Conservation (phyloP, 2,113 vertebrate genomes). For the Eira barbara region DNA sequence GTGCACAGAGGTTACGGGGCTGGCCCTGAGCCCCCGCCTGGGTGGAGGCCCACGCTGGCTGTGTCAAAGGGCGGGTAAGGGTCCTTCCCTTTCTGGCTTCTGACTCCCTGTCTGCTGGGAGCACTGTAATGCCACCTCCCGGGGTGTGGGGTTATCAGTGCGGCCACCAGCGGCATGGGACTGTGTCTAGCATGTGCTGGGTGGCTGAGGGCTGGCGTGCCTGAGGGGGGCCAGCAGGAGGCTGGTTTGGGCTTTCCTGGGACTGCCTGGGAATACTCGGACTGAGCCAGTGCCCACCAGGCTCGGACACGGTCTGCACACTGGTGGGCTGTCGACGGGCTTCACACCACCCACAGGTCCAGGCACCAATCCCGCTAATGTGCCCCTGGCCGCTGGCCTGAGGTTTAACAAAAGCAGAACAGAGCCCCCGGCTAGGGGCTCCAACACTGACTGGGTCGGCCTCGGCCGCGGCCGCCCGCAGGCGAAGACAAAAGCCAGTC, state of each 20-base stretch:
- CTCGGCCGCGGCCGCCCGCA: rapidly evolving
- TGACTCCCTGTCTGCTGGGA: not conserved
- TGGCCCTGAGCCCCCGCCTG: rapidly evolving
- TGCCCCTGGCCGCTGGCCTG: not conserved
- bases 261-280: rapidly evolving
- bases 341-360: not conserved
- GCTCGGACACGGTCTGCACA: rapidly evolving
- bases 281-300: not conserved
- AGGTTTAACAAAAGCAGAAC: not conserved
- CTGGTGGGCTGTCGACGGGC: rapidly evolving
- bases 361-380: not conserved
- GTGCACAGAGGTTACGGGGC: not conserved
- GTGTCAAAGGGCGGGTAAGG: rapidly evolving
- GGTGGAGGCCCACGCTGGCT: rapidly evolving
- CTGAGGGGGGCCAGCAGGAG: not conserved
- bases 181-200: rapidly evolving
- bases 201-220: rapidly evolving
- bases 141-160: not conserved
- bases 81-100: not conserved
- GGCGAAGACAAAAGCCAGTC: rapidly evolving
- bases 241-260: not conserved
- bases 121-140: rapidly evolving
- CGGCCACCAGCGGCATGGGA: rapidly evolving
- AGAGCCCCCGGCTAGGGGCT: too few species aligned
- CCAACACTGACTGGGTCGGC: too few species aligned